Base-by-base conservation (phyloP, 2,888 invertebrate species). In the Sepiola atlantica region DNA sequence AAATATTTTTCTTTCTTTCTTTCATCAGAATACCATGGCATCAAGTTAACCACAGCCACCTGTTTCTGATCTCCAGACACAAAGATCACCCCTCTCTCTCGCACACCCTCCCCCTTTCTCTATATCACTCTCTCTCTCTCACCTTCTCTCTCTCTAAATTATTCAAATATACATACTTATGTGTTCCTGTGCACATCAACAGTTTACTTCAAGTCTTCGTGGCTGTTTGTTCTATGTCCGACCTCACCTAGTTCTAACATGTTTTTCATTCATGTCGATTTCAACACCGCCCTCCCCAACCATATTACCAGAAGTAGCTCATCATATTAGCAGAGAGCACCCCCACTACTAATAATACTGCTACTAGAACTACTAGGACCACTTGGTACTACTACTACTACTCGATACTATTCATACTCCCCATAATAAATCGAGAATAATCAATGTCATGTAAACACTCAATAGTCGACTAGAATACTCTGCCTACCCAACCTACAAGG, bases 141-240 rank as follows among this genome's bases (percentile, higher is more conserved):
- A 2, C 45, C 45, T 21, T 57, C 24, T 57, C 21, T 77, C 18
- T 18, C 18, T 16, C n/a, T 14, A 77, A n/a, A 77, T 77, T n/a
- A 32, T 77, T 77, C 77, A n/a, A 77, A 77, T 77, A 61, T 24
- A 24, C 61, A 61, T 61, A 61, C 61, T 61, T 24, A 77, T n/a
- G 77, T 77, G n/a, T 77, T 77, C 77, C 77, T 32, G 77, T n/a
- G n/a, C 77, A n/a, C 77, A 77, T 77, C n/a, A n/a, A 61, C 61
- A 77, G n/a, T 77, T 77, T 77, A 77, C 77, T 77, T 14, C 77
- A 32, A 77, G n/a, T 77, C 77, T 77, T 16, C n/a, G 10, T 77
- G 28, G 77, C 77, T 18, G 77, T 77, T 16, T 10, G n/a, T 77
- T 77, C 10, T 10, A 77, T 77, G 77, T 77, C 77, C n/a, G 77